Base-by-base conservation (phyloP, 2,113 vertebrate species). In the Meleagris gallopavo region DNA sequence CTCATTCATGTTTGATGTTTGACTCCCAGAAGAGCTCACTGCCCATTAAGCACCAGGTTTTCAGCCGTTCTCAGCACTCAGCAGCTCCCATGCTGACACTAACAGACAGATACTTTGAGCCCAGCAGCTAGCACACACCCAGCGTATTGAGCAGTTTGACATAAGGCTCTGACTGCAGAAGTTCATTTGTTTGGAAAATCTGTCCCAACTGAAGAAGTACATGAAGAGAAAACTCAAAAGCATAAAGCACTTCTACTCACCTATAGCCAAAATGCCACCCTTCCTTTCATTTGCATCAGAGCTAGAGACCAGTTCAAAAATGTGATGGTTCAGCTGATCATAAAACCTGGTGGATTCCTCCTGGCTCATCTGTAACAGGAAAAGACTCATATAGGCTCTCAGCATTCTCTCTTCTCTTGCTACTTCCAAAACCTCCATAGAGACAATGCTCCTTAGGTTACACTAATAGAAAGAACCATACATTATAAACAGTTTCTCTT, bases 281-380 rank as follows among this genome's bases (percentile, higher is more conserved):
- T 99, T 99, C 96, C 99, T 99, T 96, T 99, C 99, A 67, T 99
- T 99, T 65, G 99, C 99, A 98, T 99, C 99, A 13, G 99, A 99
- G 97, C 99, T 99, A 94, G 99, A 99, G 75, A 99, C 99, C 97
- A 99, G 97, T 97, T 99, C 99, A 97, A 99, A 99, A 95, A 99
- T 99, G 96, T 99, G 99, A 95, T 99, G 99, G 97, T 99, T 99
- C 77, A 99, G 97, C 94, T 99, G 99, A 97, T 99, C 99, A 0
- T 99, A 99, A 97, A 99, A 99, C 8, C 98, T 99, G 13, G 99
- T 99, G 32, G 99, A 99, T 94, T 99, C 99, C 96, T 99, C 99
- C 96, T 99, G 99, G 96, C 99, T 99, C 96, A 99, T 98, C 99
- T 99, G 87, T 46, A 90, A 89, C 96, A 90, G 18, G 52, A 92